A percentile compares a stretch with the other conserved stretches of the same genome.
Evolutionary conservation across 2,797 vertebrate genomes (phyloP).

Genomic region (Sphenodon punctatus): DNA sequence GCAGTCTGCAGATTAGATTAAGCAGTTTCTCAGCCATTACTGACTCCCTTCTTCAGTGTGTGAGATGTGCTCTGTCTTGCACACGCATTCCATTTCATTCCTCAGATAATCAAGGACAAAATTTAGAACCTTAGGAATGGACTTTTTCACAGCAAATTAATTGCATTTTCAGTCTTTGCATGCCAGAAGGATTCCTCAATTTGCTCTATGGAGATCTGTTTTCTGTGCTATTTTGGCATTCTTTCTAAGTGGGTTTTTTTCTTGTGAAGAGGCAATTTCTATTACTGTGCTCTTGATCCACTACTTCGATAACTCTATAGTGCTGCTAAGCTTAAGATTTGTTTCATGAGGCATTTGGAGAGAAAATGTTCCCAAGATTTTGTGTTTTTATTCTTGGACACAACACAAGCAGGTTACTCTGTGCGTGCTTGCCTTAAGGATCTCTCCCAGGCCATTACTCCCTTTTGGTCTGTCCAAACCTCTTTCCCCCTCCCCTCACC

Average conservation of each 20-base stretch:
- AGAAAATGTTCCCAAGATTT: conserved; percentile 33
- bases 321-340: conserved; percentile 39
- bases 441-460: too few species aligned
- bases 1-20: conserved; percentile 61
- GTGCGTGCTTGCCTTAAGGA: too few species aligned
- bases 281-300: conserved; percentile 53
- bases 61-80: conserved; percentile 25
- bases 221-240: conserved; percentile 66
- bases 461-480: too few species aligned
- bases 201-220: conserved; percentile 62
- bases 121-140: conserved; percentile 70
- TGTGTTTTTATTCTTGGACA: not conserved
- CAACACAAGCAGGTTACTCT: too few species aligned
- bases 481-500: too few species aligned
- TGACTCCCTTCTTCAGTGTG: conserved; percentile 24
- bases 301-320: conserved; percentile 50
- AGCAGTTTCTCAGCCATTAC: conserved; percentile 64
- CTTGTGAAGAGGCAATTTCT: conserved; percentile 62
- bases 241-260: conserved; percentile 60
- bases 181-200: conserved; percentile 67
- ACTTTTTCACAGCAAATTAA: conserved; percentile 63
- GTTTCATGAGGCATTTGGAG: conserved; percentile 32
- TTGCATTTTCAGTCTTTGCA: conserved; percentile 70
- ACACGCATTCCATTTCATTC: conserved; percentile 62
- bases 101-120: conserved; percentile 73